A percentile compares a stretch with the other conserved stretches of the same genome.
phyloP scores from a whole-genome alignment of 2,888 invertebrate genomes.

The Kuschelorhynchus macadamiae region DNA sequence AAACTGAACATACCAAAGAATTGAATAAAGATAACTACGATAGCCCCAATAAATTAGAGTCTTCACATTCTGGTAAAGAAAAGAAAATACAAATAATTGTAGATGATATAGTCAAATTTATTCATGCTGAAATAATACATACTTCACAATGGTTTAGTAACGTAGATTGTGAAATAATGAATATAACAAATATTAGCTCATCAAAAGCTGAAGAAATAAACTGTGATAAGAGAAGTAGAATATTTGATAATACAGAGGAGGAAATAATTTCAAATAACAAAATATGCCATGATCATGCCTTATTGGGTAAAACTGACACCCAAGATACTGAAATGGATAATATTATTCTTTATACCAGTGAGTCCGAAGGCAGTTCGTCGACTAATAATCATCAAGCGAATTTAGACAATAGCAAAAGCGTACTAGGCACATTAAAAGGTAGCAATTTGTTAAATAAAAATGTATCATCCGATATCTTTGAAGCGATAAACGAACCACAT shows the following conservation, averaged over 20 bases:
- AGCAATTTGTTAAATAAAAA: background rate
- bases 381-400: background rate
- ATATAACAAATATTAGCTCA: slow-evolving; percentile 23
- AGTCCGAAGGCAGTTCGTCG: background rate
- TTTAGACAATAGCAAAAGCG: background rate
- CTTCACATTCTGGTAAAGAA: background rate
- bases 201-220: slow-evolving; percentile 38
- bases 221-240: slow-evolving; percentile 36
- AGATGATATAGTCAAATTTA: slow-evolving; percentile 22
- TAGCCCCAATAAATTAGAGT: background rate
- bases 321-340: no score
- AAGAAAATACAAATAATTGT: background rate
- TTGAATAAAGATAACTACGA: background rate
- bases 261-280: background rate
- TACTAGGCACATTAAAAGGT: slow-evolving; percentile 1
- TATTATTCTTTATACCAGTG: no score
- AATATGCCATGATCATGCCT: background rate
- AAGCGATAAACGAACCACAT: slow-evolving; percentile 10
- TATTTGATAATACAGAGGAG: background rate
- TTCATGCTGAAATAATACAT: slow-evolving; percentile 13
- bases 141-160: background rate
- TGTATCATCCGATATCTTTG: slow-evolving; percentile 13
- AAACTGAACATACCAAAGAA: slow-evolving; percentile 19
- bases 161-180: background rate
- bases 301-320: no score